Base-by-base conservation (phyloP, 2,113 vertebrate species). In the Thamnaconus septentrionalis region DNA sequence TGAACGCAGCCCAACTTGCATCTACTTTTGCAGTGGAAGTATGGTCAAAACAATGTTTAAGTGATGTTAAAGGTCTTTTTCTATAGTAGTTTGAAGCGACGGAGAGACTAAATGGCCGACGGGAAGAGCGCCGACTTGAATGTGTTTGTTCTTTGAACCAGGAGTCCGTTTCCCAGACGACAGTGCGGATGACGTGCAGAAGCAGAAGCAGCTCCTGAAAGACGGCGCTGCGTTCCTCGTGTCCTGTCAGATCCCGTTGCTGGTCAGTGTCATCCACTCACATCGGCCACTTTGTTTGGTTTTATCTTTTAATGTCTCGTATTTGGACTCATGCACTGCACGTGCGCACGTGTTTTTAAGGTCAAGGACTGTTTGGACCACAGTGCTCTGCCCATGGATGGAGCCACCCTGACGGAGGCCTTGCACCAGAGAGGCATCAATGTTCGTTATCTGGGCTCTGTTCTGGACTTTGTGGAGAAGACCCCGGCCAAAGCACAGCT, bases 311-410 rank as follows among this genome's bases (percentile, higher is more conserved):
- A 2, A 8, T 41, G 7, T 8, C 50, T 12, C 18, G 12, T 50
- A 9, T 61, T 59, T 42, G 10, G 59, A 41, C 18, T 31, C 18
- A 31, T 31, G 41, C 8, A 1, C 0, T 47, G 6, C 59, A 1
- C 58, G 7, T 31, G 4, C 59, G 31, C 57, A 3, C 66, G 5
- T 71, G 4, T 43, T 63, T 52, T 45, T 4, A 88, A 98, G 97
- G 94, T 99, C 46, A 99, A 99, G 76, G 97, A 99, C 90, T 98
- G 95, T 77, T 89, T 95, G 78, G 97, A 98, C 64, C 96, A 98
- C 68, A 94, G 91, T 0, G 92, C 96, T 78, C 91, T 99, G 66
- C 96, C 97, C 0, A 96, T 98, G 97, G 97, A 99, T 0, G 97
- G 97, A 43, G 91, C 93, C 0, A 98, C 96, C 0, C 80, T 99